Percentiles rank a stretch among this genome's conserved stretches.
Evolutionary conservation across 2,888 invertebrate species (phyloP).

Genomic region (Geophilus truncorum): DNA sequence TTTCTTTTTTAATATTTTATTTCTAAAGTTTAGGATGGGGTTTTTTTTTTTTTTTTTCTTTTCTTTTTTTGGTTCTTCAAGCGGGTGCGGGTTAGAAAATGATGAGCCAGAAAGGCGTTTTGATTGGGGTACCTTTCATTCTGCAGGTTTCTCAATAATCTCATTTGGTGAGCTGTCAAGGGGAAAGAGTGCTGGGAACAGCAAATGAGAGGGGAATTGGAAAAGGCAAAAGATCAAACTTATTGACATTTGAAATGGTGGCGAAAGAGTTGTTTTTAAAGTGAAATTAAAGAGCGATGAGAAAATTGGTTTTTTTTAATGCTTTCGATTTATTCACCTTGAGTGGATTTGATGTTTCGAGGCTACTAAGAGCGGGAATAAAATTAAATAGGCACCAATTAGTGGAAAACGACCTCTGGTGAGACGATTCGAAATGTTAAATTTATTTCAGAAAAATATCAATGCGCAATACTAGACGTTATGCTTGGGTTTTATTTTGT

Average conservation of each 20-base stretch:
- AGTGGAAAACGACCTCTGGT: too few species aligned
- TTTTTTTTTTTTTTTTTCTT: not conserved
- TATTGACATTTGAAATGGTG: slow-evolving; percentile 21
- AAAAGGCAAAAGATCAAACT: slow-evolving; percentile 3
- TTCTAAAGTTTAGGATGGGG: not conserved
- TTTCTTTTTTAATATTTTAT: slow-evolving; percentile 46
- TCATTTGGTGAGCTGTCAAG: slow-evolving; percentile 25
- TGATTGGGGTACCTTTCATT: slow-evolving; percentile 22
- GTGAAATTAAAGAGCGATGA: not conserved
- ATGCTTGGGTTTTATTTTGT: too few species aligned
- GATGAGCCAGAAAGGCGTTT: not conserved
- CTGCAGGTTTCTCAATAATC: slow-evolving; percentile 17
- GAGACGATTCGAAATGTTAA: too few species aligned
- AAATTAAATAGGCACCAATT: too few species aligned
- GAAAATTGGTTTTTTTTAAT: too few species aligned
- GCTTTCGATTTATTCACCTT: too few species aligned
- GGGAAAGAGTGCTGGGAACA: slow-evolving; percentile 24
- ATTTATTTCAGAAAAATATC: too few species aligned
- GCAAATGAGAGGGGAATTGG: slow-evolving; percentile 9
- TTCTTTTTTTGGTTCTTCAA: too few species aligned
- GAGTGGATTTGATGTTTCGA: too few species aligned
- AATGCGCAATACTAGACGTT: too few species aligned
- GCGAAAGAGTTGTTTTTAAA: not conserved
- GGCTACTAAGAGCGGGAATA: too few species aligned
- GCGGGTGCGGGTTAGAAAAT: not conserved